Base-by-base conservation (phyloP, 2,113 vertebrate genomes). In the Dipodomys ordii region DNA sequence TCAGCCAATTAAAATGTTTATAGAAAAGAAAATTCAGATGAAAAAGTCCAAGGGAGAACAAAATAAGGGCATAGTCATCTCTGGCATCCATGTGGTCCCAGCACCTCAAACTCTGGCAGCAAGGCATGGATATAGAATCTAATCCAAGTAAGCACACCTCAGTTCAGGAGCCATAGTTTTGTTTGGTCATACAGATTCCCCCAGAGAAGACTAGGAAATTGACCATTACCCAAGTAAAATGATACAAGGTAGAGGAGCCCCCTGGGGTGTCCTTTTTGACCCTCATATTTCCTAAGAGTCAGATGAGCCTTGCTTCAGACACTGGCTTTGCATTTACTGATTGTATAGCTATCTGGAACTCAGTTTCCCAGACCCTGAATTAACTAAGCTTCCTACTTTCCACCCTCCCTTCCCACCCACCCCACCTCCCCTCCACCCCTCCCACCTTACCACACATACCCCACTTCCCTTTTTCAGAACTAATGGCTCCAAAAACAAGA, bases 401-500 rank as follows among this genome's bases (percentile, higher is more conserved):
- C 53, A 87, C 78, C 53, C 74, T 69, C 68, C 35, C 83, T 92
- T 83, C 87, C 85, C 49, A 65, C 67, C 67, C 62, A 94, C 95
- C 67, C 82, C 73, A 80, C 74, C 89, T 53, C 27, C 16, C 64
- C 28, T 67, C 15, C 15, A 57, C 53, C 53, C 53, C 53, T 16
- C 53, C 8, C 15, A 18, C 62, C 62, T 92, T 94, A 85, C 95
- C 53, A 0, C 83, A 82, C 64, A 85, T 10, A 88, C 35, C 68
- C 86, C 85, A 96, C 88, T 96, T 96, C 96, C 94, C 94, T 64
- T 93, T 96, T 96, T 97, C 86, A 83, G 44, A 92, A 86, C 96
- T 88, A 91, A 95, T 95, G 71, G 30, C 88, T 89, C 87, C 88
- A 92, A 96, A 97, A 96, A 96, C 92, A 97, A 96, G 84, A 30